Evolutionary conservation across 1,140 invertebrate genomes (phyloP), one percentile per base, ranked within the genome.

Genomic region (Olivierus martensii): DNA sequence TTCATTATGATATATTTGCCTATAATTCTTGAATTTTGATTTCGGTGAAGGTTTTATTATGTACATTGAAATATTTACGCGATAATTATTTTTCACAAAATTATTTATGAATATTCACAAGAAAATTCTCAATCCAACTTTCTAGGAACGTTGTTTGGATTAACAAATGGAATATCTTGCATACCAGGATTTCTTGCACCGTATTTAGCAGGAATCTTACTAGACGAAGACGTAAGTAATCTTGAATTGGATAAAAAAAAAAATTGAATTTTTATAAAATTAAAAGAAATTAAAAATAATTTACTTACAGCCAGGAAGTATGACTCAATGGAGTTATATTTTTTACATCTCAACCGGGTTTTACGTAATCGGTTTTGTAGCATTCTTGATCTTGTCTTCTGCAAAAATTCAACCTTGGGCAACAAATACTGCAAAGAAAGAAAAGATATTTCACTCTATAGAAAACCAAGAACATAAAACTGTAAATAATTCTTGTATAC

Each of bases 281-380:
- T 18, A 15, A 15, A 15, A 42, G 42, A 17, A 15, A 14, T 14
- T 49, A 44, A 19, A 44, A 12, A 36, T 51, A 21, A 12, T 21
- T 41, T 18, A 46, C 43, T 59, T 60, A 12, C 51, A 65, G 57
- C 52, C 51, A 55, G 82, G 77, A 82, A 70, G 82, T 79, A 0
- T 79, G 62, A 73, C 72, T 12, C 78, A 83, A 63, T 90, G 86
- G 87, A 75, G 77, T 54, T 75, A 75, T 41, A 78, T 87, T 1
- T 89, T 88, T 64, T 79, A 79, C 60, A 73, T 85, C 15, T 75
- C 82, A 0, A 75, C 80, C n/a, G 74, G 66, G 4, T 69, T 88
- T 11, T 82, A 84, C 51, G 70, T 81, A 35, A 56, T 78, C 18
- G 79, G 81, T 14, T 82, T 82, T 57, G 62, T 82, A 1, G 67